Evolutionary conservation across 2,113 vertebrate genomes (phyloP), one percentile per base, ranked within the genome.

Genomic region (Vulpes ferrilata): DNA sequence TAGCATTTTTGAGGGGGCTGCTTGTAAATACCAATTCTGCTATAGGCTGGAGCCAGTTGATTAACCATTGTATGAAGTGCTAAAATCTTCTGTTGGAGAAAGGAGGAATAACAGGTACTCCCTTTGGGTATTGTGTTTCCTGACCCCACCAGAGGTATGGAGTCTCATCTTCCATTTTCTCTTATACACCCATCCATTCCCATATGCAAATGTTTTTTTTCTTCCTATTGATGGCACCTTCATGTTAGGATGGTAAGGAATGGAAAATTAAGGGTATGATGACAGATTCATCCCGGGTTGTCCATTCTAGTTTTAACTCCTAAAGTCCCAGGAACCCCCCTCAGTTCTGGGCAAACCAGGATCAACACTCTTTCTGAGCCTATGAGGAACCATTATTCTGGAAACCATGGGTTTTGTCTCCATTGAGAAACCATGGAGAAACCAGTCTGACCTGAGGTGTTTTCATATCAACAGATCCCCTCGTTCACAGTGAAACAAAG

Each of bases 1-100:
- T 97, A 98, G 93, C 97, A 98, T 97, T 98, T 98, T 98, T 83
- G 76, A 97, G 88, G 88, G 80, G 38, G 51, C 27, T 79, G 53
- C 95, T 96, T 93, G 86, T 95, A 98, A 98, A 97, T 97, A 97
- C 74, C 65, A 90, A 84, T 96, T 94, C 79, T 79, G 32, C 43
- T 91, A 35, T 48, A 94, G 69, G 22, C 35, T 90, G 57, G 48
- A 95, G 78, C 82, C 64, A 79, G 90, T 92, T 97, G 96, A 97
- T 98, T 98, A 95, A 89, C 35, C 69, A 90, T 96, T 97, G 83
- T 96, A 71, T 80, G 76, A 92, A 96, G 64, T 95, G 60, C 79
- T 90, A 79, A 11, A 90, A 55, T 5, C 64, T 88, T 97, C 64
- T 76, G 38, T 90, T 94, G 97, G 69, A 27, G 84, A 59, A n/a